Evolutionary conservation across 2,888 invertebrate species (phyloP).

Genomic region (Anorthoa munda): DNA sequence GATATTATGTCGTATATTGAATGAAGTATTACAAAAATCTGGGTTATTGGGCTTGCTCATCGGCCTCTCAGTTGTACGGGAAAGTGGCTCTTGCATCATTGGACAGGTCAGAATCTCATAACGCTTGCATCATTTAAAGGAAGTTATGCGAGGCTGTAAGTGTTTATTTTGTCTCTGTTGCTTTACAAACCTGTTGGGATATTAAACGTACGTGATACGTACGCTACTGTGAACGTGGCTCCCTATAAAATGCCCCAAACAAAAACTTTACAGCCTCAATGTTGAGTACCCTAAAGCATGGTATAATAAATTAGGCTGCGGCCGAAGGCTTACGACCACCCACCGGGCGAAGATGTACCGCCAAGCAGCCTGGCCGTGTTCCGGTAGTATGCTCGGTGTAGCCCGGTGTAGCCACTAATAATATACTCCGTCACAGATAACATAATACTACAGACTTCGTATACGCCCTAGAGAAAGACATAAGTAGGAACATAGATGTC

Average conservation of each 20-base stretch:
- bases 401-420: too few species aligned
- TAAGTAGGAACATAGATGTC: not conserved
- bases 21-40: slow-evolving; percentile 74
- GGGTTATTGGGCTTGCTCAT: slow-evolving; percentile 84
- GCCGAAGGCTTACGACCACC: too few species aligned
- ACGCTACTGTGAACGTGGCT: slow-evolving; percentile 17
- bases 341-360: too few species aligned
- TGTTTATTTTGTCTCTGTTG: slow-evolving; percentile 69
- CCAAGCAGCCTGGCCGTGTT: too few species aligned
- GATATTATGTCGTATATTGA: slow-evolving; percentile 72
- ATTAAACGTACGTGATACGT: slow-evolving; percentile 49
- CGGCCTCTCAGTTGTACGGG: slow-evolving; percentile 81
- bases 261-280: slow-evolving; percentile 2
- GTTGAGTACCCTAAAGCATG: too few species aligned
- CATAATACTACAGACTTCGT: too few species aligned
- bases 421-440: too few species aligned
- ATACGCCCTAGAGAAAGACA: not conserved
- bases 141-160: slow-evolving; percentile 73
- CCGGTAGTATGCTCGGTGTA: too few species aligned
- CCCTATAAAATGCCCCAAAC: slow-evolving; percentile 11
- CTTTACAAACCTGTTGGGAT: slow-evolving; percentile 59
- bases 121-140: slow-evolving; percentile 82
- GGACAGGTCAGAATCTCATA: slow-evolving; percentile 83
- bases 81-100: slow-evolving; percentile 88
- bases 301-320: too few species aligned